A percentile compares a stretch with the other conserved stretches of the same genome.
Evolutionary conservation across 2,797 vertebrate species (phyloP).

Genomic region (Pitangus sulphuratus): DNA sequence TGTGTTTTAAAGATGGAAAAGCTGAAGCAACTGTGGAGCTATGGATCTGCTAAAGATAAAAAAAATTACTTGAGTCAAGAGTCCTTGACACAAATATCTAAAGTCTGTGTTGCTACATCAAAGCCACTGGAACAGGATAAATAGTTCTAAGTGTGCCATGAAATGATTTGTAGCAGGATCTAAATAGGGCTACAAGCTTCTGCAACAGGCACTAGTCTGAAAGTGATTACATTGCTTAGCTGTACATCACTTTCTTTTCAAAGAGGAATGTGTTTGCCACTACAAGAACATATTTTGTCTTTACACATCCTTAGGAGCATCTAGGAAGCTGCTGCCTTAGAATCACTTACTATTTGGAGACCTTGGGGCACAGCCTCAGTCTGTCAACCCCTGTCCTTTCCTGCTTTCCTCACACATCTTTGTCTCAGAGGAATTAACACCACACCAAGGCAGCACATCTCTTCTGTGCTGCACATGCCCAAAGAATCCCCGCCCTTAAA

Average conservation of each 20-base stretch:
- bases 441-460: background rate
- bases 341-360: background rate
- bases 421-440: background rate
- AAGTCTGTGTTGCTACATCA: background rate
- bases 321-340: background rate
- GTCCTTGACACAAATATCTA: background rate
- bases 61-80: background rate
- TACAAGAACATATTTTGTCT: background rate
- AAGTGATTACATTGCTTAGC: background rate
- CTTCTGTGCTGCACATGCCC: background rate
- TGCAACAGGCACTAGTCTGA: background rate
- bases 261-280: background rate
- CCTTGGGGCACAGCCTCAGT: background rate
- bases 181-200: background rate
- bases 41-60: background rate
- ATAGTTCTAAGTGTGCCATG: background rate
- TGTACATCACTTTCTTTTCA: background rate
- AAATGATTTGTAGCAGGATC: background rate
- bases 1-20: background rate
- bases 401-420: background rate
- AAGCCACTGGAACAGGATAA: background rate
- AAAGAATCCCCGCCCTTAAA: background rate
- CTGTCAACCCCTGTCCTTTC: background rate
- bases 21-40: background rate
- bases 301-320: background rate